Percentiles rank a stretch among this genome's conserved stretches.
These are phyloP conservation scores for Novumbra hubbsi DNA, from an alignment of 2,797 vertebrate genomes.

Conservation along the genomic window DNA sequence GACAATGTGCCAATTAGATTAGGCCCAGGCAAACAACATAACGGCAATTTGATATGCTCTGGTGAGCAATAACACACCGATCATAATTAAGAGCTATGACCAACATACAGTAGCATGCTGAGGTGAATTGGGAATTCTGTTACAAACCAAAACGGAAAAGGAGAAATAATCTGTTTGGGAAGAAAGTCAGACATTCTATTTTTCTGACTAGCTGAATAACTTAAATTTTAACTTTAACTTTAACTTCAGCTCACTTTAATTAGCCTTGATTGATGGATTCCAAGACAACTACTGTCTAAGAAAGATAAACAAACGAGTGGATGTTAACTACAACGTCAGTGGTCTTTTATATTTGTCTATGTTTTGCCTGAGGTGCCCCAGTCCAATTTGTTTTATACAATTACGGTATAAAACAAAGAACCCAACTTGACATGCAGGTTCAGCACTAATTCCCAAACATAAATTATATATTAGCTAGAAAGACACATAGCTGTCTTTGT, in stretches of 20 bases:
- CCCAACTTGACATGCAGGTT: not conserved
- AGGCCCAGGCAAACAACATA: slow-evolving; percentile 93
- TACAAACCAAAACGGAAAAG: slow-evolving; percentile 65
- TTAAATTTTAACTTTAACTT: slow-evolving; percentile 19
- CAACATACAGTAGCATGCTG: slow-evolving; percentile 81
- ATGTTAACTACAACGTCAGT: not conserved
- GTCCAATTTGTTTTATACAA: not conserved
- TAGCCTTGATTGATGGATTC: slow-evolving; percentile 24
- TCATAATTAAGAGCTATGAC: slow-evolving; percentile 92
- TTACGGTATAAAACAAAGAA: no score
- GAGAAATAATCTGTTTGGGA: not conserved
- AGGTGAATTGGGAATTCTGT: slow-evolving; percentile 81
- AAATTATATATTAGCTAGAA: not conserved
- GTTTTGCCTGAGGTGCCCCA: not conserved
- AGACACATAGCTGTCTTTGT: not conserved
- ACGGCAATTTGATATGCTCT: slow-evolving; percentile 93
- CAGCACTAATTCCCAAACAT: no score
- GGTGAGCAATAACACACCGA: slow-evolving; percentile 91
- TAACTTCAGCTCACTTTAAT: slow-evolving; percentile 47
- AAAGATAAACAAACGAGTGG: slow-evolving; percentile 24
- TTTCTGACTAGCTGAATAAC: slow-evolving; percentile 36
- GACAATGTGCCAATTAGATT: slow-evolving; percentile 96
- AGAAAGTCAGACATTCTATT: slow-evolving; percentile 18
- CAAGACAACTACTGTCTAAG: slow-evolving; percentile 34
- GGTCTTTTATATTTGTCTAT: not conserved